Evolutionary conservation across 2,113 vertebrate species (phyloP).

Genomic region (Rhinoderma darwinii): DNA sequence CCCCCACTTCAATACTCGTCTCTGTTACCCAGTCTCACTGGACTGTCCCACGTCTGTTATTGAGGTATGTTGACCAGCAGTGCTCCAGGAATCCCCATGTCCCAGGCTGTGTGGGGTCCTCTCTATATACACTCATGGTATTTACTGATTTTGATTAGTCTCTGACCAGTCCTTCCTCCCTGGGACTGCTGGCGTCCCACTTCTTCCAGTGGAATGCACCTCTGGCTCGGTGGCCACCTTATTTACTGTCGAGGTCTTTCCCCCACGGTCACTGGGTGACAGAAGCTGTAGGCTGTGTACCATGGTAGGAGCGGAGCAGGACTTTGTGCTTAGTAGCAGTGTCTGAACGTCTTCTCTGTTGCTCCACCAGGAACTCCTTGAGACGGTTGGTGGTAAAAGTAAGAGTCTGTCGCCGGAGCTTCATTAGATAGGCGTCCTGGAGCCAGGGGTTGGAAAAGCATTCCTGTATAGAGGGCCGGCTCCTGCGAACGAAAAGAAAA

Average conservation of each 20-base stretch:
- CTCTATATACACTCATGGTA: conserved; percentile 11
- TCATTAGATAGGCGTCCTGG: conserved; percentile 97
- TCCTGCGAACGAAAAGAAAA: conserved; percentile 77
- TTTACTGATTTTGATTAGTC: conserved; percentile 12
- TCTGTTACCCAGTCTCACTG: neutral
- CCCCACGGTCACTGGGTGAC: conserved; percentile 73
- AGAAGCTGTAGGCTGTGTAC: conserved; percentile 71
- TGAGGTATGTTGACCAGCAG: conserved; percentile 59
- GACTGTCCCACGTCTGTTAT: conserved; percentile 47
- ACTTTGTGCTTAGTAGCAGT: conserved; percentile 94
- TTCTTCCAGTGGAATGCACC: conserved; percentile 75
- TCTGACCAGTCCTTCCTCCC: conserved; percentile 22
- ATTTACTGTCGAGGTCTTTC: neutral
- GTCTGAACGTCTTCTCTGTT: conserved; percentile 80
- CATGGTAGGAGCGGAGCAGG: conserved; percentile 92
- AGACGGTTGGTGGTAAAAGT: conserved; percentile 95
- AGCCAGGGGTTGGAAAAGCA: conserved; percentile 94
- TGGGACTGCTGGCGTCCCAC: conserved; percentile 34
- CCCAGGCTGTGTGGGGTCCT: neutral
- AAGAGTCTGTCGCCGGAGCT: conserved; percentile 92
- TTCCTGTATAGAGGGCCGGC: conserved; percentile 92
- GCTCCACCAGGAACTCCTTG: conserved; percentile 93
- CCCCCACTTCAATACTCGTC: neutral
- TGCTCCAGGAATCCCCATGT: conserved; percentile 1
- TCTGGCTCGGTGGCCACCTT: conserved; percentile 55